Base-by-base conservation (phyloP, 2,888 invertebrate species). In the Lithosia quadra region DNA sequence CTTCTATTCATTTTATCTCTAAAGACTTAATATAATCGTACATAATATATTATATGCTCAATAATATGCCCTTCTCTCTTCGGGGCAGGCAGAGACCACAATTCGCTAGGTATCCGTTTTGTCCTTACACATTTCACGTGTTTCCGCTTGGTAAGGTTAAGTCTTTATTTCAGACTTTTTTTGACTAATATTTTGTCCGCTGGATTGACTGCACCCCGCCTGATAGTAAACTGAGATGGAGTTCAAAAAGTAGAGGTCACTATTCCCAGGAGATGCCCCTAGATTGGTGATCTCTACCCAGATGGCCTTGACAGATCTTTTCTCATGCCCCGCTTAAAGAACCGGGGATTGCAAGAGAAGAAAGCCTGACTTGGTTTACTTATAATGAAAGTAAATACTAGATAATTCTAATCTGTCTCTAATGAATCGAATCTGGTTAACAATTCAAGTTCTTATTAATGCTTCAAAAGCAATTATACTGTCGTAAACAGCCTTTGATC, bases 401-500 rank as follows among this genome's bases (percentile, higher is more conserved):
- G n/a, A n/a, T n/a, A n/a, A 57, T 64, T 57, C 43, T 24, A 56
- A 39, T 34, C 15, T 53, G 18, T n/a, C 49, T 34, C 43, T 69
- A 65, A 69, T 65, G 57, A 53, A 36, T 21, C 68, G 67, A 65
- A 61, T 33, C 65, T 65, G 68, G 63, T 75, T 71, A 74, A 76
- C 60, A 58, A 56, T 24, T 58, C n/a, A 53, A 63, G 49, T 53
- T 57, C 63, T 64, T 64, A 73, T 60, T 74, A 71, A 71, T 69
- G 69, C 74, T 71, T 56, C 55, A 68, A 69, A 65, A 78, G 65
- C 72, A 70, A 78, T 80, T 77, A 74, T 63, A 74, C 61, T 72
- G 66, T 75, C 72, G 72, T 79, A 77, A 77, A 70, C 33, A 59
- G 22, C 56, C 76, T 80, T 79, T 79, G 78, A 75, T 75, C 78